Percentiles rank a stretch among this genome's conserved stretches.
phyloP scores from a whole-genome alignment of 2,797 vertebrate species.

The Columba guinea region DNA sequence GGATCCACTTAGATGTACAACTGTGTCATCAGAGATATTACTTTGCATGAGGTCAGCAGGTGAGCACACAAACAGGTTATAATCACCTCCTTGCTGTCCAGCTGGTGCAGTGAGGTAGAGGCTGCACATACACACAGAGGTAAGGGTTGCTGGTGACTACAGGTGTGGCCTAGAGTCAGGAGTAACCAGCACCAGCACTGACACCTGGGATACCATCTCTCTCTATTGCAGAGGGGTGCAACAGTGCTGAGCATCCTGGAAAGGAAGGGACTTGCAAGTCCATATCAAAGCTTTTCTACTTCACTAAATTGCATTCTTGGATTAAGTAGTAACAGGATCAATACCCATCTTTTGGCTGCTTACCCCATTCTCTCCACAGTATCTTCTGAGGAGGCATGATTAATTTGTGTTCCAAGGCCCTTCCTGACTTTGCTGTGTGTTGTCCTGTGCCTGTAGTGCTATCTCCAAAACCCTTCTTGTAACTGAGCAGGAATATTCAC shows the following conservation, averaged over 20 bases:
- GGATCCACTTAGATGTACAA: background rate
- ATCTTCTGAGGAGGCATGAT: background rate
- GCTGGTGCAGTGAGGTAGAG: background rate
- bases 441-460: background rate
- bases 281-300: background rate
- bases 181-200: background rate
- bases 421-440: background rate
- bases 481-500: background rate
- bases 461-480: background rate
- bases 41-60: background rate
- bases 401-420: background rate
- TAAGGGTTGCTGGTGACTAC: background rate
- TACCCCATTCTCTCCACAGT: background rate
- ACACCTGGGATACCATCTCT: no score
- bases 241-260: background rate
- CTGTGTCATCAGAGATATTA: background rate
- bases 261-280: background rate
- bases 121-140: fast-evolving
- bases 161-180: fast-evolving
- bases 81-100: background rate
- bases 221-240: background rate
- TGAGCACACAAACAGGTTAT: fast-evolving
- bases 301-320: background rate
- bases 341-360: background rate
- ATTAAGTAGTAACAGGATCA: background rate